Evolutionary conservation across 2,888 invertebrate genomes (phyloP), one percentile per base, ranked within the genome.

Genomic region (Aricia artaxerxes): DNA sequence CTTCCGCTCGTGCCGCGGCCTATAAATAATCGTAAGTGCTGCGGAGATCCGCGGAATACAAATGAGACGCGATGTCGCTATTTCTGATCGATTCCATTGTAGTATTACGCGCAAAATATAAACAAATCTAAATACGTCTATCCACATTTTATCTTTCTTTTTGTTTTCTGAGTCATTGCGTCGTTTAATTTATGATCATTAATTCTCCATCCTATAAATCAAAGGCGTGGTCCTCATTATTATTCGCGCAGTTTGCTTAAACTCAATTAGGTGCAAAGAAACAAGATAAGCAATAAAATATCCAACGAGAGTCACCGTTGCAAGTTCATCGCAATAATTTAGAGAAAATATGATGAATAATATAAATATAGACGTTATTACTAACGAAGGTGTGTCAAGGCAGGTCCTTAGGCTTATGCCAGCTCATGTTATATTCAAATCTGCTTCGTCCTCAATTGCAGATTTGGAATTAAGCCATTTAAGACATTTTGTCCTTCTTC

Each of bases 351-450:
- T 35, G 35, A 69, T 69, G 69, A 73, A 4, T 44, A 73, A 24
- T 73, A 69, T 38, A 69, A 38, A 69, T 38, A 38, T 69, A 35
- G 13, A 69, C 4, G 35, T 69, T 69, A 69, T 69, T 69, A 69
- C 69, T 69, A 13, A 69, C 16, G 16, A 35, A 75, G 75, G 53
- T 49, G 24, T 75, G 49, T 75, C 75, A 75, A 75, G 75, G 75
- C 49, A 31, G 31, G 49, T 53, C 9, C 75, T 75, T 44, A 44
- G 16, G 49, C 24, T 53, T 53, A 75, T 31, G 75, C 75, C 75
- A 75, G 31, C 49, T 75, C 75, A 44, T 44, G 44, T 73, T 75
- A 49, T 75, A 75, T 75, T 75, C 75, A 49, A 49, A 44, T 75
- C 53, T 16, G 13, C 0, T 24, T 4, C 49, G 75, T 49, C 75